These are phyloP conservation scores for Ophioninae sp. DNA, from an alignment of 2,888 invertebrate genomes.

Conservation along the genomic window DNA sequence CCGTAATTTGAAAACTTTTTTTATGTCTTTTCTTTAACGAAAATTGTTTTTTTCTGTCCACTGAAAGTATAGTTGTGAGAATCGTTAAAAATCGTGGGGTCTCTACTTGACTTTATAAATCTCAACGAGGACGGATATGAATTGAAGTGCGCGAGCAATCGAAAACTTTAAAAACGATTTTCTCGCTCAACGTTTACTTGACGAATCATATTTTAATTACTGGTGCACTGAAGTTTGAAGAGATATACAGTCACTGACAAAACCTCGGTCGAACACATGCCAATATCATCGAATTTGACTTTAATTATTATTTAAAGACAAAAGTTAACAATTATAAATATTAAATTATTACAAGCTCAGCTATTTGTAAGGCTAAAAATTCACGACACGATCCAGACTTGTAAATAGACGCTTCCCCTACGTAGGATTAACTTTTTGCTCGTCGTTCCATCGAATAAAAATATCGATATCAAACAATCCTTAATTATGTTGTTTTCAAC, in stretches of 20 bases:
- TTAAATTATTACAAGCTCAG: too few relatives aligned
- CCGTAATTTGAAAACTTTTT: constrained; percentile 7
- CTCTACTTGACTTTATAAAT: background rate
- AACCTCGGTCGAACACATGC: too few relatives aligned
- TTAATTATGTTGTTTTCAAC: background rate
- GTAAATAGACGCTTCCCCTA: too few relatives aligned
- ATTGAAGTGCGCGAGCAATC: background rate
- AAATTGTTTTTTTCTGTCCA: background rate
- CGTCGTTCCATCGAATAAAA: background rate
- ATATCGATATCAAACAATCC: background rate
- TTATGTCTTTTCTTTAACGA: background rate
- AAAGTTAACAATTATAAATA: too few relatives aligned
- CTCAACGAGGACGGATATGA: background rate
- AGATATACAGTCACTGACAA: too few relatives aligned
- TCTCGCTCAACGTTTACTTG: background rate
- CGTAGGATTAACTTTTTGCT: too few relatives aligned
- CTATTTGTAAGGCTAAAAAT: too few relatives aligned
- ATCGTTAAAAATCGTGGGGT: background rate
- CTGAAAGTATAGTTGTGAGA: background rate
- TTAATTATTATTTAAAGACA: too few relatives aligned
- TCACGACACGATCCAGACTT: too few relatives aligned
- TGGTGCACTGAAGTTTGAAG: background rate
- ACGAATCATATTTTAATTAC: background rate
- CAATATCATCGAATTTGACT: too few relatives aligned
- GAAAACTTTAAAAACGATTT: background rate